Percentiles rank a stretch among this genome's conserved stretches.
Evolutionary conservation across 2,113 vertebrate genomes (phyloP).

Genomic region (Burhinus oedicnemus): DNA sequence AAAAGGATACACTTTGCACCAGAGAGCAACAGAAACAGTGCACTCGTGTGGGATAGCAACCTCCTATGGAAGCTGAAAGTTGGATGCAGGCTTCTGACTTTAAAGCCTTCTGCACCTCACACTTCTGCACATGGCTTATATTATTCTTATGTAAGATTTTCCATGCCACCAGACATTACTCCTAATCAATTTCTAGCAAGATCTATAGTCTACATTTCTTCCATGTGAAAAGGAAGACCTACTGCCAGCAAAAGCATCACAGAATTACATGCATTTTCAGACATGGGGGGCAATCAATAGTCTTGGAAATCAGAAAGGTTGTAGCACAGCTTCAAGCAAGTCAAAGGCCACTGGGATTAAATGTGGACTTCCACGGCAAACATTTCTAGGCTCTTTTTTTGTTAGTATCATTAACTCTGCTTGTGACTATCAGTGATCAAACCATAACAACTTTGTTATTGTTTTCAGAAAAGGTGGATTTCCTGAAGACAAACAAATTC

Average conservation of each 20-base stretch:
- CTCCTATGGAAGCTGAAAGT: neutral
- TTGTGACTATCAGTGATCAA: neutral
- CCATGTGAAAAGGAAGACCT: neutral
- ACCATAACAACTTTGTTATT: neutral
- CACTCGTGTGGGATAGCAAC: fast-evolving
- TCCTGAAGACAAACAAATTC: neutral
- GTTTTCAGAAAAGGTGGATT: neutral
- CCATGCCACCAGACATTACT: neutral
- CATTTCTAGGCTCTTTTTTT: neutral
- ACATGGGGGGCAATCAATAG: neutral
- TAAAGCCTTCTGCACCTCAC: neutral
- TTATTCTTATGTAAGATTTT: neutral
- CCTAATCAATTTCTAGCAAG: neutral
- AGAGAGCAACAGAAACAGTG: neutral
- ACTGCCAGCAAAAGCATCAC: neutral
- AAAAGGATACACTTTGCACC: neutral
- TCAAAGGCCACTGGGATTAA: neutral
- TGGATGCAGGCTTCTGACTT: neutral
- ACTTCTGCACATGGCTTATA: neutral
- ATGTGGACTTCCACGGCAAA: neutral
- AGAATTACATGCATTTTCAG: constrained; percentile 13
- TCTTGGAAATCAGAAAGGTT: neutral
- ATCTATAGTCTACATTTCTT: neutral
- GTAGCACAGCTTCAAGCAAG: neutral
- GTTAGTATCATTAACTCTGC: neutral